Evolutionary conservation across 1,140 invertebrate species (phyloP).

Genomic region (Drosophila equinoxialis): DNA sequence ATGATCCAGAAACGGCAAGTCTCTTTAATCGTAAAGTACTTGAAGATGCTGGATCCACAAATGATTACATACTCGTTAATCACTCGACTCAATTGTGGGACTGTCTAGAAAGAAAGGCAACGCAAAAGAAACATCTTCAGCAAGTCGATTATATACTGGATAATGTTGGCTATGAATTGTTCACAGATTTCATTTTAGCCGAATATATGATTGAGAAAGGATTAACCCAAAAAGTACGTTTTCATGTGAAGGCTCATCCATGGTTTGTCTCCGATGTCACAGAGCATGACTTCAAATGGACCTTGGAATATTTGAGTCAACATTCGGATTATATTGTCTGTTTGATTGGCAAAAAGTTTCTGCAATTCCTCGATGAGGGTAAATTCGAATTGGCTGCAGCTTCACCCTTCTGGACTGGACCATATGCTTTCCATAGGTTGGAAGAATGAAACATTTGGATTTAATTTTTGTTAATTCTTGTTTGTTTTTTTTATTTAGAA

Average conservation of each 20-base stretch:
- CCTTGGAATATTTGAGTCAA: slow-evolving; percentile 83
- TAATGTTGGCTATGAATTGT: slow-evolving; percentile 97
- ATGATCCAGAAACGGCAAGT: slow-evolving; percentile 85
- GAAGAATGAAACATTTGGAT: neutral
- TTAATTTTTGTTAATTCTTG: neutral
- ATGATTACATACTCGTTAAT: slow-evolving; percentile 88
- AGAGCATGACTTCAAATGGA: slow-evolving; percentile 89
- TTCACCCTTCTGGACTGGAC: slow-evolving; percentile 95
- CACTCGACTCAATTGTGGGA: slow-evolving; percentile 86
- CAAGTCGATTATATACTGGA: slow-evolving; percentile 92
- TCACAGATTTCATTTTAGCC: slow-evolving; percentile 95
- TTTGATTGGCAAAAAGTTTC: slow-evolving; percentile 85
- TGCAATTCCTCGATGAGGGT: slow-evolving; percentile 84
- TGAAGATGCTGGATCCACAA: slow-evolving; percentile 86
- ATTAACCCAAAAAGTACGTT: slow-evolving; percentile 88
- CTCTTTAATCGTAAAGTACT: slow-evolving; percentile 84
- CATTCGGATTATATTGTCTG: slow-evolving; percentile 79
- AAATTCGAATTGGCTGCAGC: slow-evolving; percentile 83
- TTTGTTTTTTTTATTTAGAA: slow-evolving; percentile 84
- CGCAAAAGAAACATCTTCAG: slow-evolving; percentile 34
- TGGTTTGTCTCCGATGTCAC: slow-evolving; percentile 98
- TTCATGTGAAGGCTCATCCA: slow-evolving; percentile 95
- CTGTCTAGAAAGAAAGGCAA: slow-evolving; percentile 53
- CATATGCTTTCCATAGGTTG: slow-evolving; percentile 87
- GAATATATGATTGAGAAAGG: slow-evolving; percentile 89